These are phyloP conservation scores for Atethmia centrago DNA, from an alignment of 2,888 invertebrate species.

Conservation along the genomic window DNA sequence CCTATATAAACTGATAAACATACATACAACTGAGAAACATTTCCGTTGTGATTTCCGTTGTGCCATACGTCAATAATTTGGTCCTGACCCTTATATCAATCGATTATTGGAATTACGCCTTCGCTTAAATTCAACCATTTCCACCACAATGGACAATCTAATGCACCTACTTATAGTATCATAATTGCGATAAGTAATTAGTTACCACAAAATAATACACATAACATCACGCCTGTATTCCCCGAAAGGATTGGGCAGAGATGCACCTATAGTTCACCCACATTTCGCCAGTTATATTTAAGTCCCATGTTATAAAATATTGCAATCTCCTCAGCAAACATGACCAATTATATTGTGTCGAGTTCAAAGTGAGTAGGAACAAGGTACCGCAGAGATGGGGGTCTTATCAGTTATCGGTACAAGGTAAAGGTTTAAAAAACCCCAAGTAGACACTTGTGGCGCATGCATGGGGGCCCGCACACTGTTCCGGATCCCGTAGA, in stretches of 20 bases:
- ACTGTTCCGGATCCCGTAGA: constrained; percentile 51
- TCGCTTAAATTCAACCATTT: neutral
- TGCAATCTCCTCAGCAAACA: neutral
- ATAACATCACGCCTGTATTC: neutral
- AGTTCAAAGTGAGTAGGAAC: constrained; percentile 59
- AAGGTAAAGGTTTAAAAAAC: constrained; percentile 70
- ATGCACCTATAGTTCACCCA: neutral
- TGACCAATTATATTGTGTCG: constrained; percentile 32
- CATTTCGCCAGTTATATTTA: neutral
- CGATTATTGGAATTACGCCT: neutral
- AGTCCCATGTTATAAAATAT: neutral
- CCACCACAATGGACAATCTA: neutral
- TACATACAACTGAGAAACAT: too few relatives aligned
- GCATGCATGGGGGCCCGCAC: constrained; percentile 78
- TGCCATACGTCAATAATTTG: too few relatives aligned
- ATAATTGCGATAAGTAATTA: neutral
- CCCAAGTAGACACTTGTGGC: constrained; percentile 79
- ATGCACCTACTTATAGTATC: too few relatives aligned
- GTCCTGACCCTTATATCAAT: too few relatives aligned
- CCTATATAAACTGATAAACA: neutral
- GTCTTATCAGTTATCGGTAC: constrained; percentile 80
- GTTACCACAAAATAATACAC: neutral
- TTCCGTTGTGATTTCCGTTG: too few relatives aligned
- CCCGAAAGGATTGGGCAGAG: neutral
- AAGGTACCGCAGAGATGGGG: constrained; percentile 78